phyloP scores from a whole-genome alignment of 2,888 invertebrate genomes.

The Drosophila nr. fundita region DNA sequence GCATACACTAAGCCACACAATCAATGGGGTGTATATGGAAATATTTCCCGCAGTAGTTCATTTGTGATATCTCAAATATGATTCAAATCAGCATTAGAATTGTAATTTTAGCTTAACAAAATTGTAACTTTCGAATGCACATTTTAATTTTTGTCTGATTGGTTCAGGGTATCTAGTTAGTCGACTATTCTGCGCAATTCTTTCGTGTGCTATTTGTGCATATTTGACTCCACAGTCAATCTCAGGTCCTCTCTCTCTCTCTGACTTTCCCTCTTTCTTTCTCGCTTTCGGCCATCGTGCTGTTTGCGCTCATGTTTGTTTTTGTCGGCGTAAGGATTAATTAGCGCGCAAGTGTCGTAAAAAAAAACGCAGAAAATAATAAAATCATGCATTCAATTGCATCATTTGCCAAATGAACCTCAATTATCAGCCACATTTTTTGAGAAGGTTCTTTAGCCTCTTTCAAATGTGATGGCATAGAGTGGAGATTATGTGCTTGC shows the following conservation, averaged over 20 bases:
- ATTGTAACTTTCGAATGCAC: not conserved
- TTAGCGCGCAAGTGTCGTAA: slow-evolving; percentile 81
- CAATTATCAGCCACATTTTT: slow-evolving; percentile 57
- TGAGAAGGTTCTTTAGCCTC: slow-evolving; percentile 53
- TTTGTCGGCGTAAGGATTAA: slow-evolving; percentile 80
- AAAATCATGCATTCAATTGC: slow-evolving; percentile 79
- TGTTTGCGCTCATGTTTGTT: slow-evolving; percentile 63
- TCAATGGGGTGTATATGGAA: slow-evolving; percentile 3
- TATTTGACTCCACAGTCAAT: slow-evolving; percentile 58
- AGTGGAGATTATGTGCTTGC: slow-evolving; percentile 34
- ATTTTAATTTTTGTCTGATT: not conserved
- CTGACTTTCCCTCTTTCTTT: not conserved
- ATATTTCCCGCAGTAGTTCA: not conserved
- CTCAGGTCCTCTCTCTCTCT: slow-evolving; percentile 12
- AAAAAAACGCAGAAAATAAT: slow-evolving; percentile 45
- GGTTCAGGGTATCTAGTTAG: slow-evolving; percentile 33
- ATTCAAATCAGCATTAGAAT: too few relatives aligned
- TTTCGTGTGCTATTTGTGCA: slow-evolving; percentile 57
- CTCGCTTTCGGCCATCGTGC: slow-evolving; percentile 19
- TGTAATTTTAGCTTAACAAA: not conserved
- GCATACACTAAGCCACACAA: slow-evolving; percentile 3
- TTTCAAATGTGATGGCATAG: slow-evolving; percentile 21
- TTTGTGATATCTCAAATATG: not conserved
- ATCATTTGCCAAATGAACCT: slow-evolving; percentile 74
- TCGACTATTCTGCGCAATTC: not conserved